Base-by-base conservation (phyloP, 2,888 invertebrate species). In the Scaptomyza polygonia region DNA sequence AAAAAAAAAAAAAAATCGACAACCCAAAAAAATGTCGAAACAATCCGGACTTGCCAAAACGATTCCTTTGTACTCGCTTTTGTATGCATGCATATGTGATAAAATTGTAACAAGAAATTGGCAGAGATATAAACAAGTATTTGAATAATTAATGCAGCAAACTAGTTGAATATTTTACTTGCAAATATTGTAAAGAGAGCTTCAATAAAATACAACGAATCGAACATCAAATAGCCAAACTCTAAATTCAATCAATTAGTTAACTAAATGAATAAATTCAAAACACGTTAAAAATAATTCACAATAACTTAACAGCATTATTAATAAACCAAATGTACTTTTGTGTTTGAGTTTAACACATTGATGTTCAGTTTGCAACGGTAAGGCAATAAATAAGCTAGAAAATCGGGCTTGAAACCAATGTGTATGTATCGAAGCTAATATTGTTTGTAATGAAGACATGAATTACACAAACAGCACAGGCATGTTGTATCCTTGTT, bases 51-150 rank as follows among this genome's bases (percentile, higher is more conserved):
- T 21, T 39, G 18, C 18, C 30, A 29, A 12, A 8, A 16, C 59
- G 53, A 34, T 18, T 3, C 9, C 1, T 3, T 39, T 11, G 12
- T 39, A 21, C 55, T 36, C 68, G 45, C 27, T 27, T 42, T 18
- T 4, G 4, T 21, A n/a, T n/a, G n/a, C 3, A 14, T 56, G 43
- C 30, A 53, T 30, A 44, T 40, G 40, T 27, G 16, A 5, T 3
- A 16, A 9, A 14, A 44, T 30, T 25, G 3, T 1, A 25, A 44
- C 14, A 40, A 18, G 6, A 48, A 21, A 21, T 48, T 48, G 21
- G 1, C 30, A 47, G 30, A 30, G 8, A 47, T 2, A 29, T 7
- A 44, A 44, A 45, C 5, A 9, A n/a, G n/a, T 12, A 32, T n/a
- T 21, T 11, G 21, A 32, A 32, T 45, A 45, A 45, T 45, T 45